These are phyloP conservation scores for Nomada goodeniana DNA, from an alignment of 2,888 invertebrate species.

Conservation along the genomic window DNA sequence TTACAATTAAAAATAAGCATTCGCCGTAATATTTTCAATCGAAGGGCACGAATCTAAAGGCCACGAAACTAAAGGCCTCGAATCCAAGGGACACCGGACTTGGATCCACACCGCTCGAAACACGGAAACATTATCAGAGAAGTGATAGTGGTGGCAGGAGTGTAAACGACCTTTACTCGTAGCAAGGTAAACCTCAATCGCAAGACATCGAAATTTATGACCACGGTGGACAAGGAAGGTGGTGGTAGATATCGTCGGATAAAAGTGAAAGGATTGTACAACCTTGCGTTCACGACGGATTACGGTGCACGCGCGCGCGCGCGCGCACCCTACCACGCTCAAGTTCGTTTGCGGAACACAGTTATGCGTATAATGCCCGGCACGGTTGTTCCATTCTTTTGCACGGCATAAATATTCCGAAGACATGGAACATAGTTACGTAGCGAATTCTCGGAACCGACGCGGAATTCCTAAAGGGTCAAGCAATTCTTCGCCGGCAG, in stretches of 20 bases:
- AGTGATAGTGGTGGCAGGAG: conserved; percentile 51
- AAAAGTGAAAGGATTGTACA: conserved; percentile 83
- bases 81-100: conserved; percentile 1
- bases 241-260: conserved; percentile 74
- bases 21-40: no score
- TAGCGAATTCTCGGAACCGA: conserved; percentile 43
- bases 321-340: conserved; percentile 19
- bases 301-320: conserved; percentile 37
- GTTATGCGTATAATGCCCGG: conserved; percentile 36
- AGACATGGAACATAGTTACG: conserved; percentile 48
- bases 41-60: neutral
- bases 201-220: conserved; percentile 78
- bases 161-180: conserved; percentile 80
- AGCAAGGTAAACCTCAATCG: conserved; percentile 77
- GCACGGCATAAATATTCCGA: conserved; percentile 54
- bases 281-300: conserved; percentile 76
- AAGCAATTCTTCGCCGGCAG: conserved; percentile 19
- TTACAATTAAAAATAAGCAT: no score
- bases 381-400: conserved; percentile 52
- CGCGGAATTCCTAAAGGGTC: conserved; percentile 41
- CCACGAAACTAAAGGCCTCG: no score
- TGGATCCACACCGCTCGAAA: neutral
- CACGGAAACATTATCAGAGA: conserved; percentile 40
- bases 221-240: conserved; percentile 69
- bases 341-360: conserved; percentile 50